Base-by-base conservation (phyloP, 2,888 invertebrate genomes). In the Chesias legatella region DNA sequence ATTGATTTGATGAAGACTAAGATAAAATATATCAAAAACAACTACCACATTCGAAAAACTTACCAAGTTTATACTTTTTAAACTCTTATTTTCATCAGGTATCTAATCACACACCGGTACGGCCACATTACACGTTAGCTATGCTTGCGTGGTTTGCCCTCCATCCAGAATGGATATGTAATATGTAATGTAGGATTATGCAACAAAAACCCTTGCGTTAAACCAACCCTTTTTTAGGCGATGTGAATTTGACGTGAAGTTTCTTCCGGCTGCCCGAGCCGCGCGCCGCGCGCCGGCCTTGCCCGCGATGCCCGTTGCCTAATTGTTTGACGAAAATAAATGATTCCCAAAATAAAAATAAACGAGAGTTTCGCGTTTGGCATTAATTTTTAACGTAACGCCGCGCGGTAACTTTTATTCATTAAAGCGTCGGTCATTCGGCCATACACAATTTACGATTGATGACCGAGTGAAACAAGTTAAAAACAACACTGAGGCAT, bases 311-410 rank as follows among this genome's bases (percentile, higher is more conserved):
- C 65, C 69, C 71, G 58, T 72, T 64, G 68, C 78, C 79, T 84
- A 85, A 85, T 85, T 85, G 82, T 80, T 83, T 81, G 80, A 85
- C 83, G 82, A 81, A 82, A 86, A 86, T 81, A 86, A 86, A 85
- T 86, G 82, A 84, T 81, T 75, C 79, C 66, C 65, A 73, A 83
- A 84, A 84, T 82, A 81, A 79, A 82, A 81, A 80, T 79, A 79
- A 82, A 84, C 75, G 83, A 76, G 81, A 79, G 73, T 78, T 81
- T 83, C 72, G 74, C 80, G 78, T 81, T 82, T 71, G 69, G 71
- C 71, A 73, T 79, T 75, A 77, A 73, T 79, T 78, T 84, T 78
- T 72, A 72, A 74, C 72, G 69, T 78, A 48, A 75, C 66, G 61
- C 67, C 67, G 71, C 67, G 71, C 67, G 68, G 76, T 74, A 66